These are phyloP conservation scores for Okapia johnstoni DNA, from an alignment of 2,113 vertebrate genomes.

Conservation along the genomic window DNA sequence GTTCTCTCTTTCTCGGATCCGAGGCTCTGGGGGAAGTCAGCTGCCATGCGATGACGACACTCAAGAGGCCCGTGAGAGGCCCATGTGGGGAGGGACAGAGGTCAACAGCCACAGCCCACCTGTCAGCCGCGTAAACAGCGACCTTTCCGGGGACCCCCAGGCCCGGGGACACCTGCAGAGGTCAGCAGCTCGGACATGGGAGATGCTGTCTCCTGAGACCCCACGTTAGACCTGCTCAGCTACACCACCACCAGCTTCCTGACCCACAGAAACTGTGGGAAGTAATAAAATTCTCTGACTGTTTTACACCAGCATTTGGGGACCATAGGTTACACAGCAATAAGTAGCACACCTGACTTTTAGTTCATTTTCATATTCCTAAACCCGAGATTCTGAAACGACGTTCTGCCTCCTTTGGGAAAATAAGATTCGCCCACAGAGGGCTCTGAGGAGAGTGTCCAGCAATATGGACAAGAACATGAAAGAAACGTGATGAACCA, in stretches of 20 bases:
- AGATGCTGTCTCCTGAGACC: background rate
- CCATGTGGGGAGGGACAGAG: background rate
- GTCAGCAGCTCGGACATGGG: background rate
- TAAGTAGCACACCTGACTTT: background rate
- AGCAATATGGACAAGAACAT: background rate
- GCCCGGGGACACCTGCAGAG: background rate
- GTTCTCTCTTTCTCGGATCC: background rate
- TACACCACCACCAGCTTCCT: background rate
- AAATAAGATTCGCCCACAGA: background rate
- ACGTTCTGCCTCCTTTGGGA: background rate
- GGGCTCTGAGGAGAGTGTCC: background rate
- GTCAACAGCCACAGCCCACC: background rate
- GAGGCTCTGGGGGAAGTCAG: background rate
- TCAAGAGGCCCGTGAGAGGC: background rate
- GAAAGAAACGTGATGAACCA: background rate
- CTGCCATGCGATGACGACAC: background rate
- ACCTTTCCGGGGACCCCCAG: background rate
- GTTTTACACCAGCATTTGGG: background rate
- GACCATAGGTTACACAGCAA: background rate
- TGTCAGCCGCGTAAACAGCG: background rate
- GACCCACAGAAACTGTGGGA: background rate
- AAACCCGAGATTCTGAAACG: background rate
- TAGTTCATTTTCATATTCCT: background rate
- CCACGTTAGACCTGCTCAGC: background rate
- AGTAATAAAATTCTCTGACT: background rate